phyloP scores from a whole-genome alignment of 2,113 vertebrate species.

The Podarcis cretensis region DNA sequence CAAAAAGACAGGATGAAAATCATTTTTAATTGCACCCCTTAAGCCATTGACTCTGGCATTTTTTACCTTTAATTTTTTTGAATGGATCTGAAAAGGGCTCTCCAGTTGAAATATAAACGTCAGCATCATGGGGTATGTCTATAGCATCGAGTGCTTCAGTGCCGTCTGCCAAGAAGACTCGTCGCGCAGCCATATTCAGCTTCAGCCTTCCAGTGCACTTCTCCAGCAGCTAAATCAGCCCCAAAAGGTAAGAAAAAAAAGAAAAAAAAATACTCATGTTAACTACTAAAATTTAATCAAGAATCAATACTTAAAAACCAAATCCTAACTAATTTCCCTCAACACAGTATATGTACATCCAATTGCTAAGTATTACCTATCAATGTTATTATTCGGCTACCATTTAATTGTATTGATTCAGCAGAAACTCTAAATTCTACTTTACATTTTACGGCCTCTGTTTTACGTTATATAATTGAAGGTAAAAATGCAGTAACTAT shows the following conservation, averaged over 20 bases:
- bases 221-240: constrained; percentile 67
- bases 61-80: constrained; percentile 76
- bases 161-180: constrained; percentile 74
- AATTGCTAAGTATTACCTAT: not conserved
- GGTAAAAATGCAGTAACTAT: not conserved
- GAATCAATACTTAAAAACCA: not conserved
- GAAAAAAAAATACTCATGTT: not conserved
- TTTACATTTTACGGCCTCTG: not conserved
- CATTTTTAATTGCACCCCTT: constrained; percentile 75
- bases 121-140: constrained; percentile 69
- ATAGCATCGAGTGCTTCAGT: constrained; percentile 64
- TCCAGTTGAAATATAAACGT: constrained; percentile 70
- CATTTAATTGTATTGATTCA: not conserved
- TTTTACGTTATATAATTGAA: not conserved
- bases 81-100: constrained; percentile 71
- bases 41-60: constrained; percentile 60
- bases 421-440: not conserved
- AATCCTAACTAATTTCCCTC: not conserved
- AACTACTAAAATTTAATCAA: not conserved
- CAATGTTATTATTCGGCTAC: not conserved
- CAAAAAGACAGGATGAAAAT: constrained; percentile 80
- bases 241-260: constrained; percentile 58
- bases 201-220: constrained; percentile 69
- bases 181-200: constrained; percentile 69
- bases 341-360: rapidly evolving